These are phyloP conservation scores for Ptychadena robeensis DNA, from an alignment of 2,797 vertebrate genomes.

Conservation along the genomic window DNA sequence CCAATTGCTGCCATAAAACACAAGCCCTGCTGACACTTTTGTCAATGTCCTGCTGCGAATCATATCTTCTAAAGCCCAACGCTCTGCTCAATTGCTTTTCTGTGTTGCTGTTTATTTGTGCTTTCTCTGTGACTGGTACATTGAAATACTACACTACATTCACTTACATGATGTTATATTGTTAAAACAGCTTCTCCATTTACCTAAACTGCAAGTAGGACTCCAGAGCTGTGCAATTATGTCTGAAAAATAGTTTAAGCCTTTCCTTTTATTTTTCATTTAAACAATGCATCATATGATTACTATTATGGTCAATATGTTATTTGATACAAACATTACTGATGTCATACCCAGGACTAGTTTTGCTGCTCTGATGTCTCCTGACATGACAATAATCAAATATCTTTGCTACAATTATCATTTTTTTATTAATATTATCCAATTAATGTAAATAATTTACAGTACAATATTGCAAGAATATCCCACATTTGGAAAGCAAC, in stretches of 20 bases:
- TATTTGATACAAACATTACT: neutral
- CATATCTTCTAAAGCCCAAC: conserved; percentile 54
- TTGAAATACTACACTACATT: conserved; percentile 32
- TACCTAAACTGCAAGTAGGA: conserved; percentile 21
- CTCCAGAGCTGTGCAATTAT: conserved; percentile 28
- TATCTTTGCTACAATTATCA: neutral
- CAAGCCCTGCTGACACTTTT: conserved; percentile 66
- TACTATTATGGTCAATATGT: neutral
- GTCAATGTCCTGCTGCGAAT: conserved; percentile 64
- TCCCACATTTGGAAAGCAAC: neutral
- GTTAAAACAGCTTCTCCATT: conserved; percentile 21
- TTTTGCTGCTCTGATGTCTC: neutral
- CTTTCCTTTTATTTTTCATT: neutral
- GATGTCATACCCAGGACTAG: neutral
- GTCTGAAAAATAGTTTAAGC: conserved; percentile 2
- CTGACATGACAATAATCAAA: neutral
- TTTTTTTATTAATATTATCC: neutral
- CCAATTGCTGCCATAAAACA: conserved; percentile 68
- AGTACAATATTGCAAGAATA: neutral
- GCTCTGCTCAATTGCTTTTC: conserved; percentile 51
- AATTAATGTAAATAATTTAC: neutral
- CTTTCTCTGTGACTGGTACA: conserved; percentile 47
- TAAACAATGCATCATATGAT: conserved; percentile 13
- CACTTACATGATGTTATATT: conserved; percentile 5
- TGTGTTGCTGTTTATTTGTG: conserved; percentile 32